Conservation (phyloP, 2,113 vertebrate genomes). For the Garra rufa region DNA sequence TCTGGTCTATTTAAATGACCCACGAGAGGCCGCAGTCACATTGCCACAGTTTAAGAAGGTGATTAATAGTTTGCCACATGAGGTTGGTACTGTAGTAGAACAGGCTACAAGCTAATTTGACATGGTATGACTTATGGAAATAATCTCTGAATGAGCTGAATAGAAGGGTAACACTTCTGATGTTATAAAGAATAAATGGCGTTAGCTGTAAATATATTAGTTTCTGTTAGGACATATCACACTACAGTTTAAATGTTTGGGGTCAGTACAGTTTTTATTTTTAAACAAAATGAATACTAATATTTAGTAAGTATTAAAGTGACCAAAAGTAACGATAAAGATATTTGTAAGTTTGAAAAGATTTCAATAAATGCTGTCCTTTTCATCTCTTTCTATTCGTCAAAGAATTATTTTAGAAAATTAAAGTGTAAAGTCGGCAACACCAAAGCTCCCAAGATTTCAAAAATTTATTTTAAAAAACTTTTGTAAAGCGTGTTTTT, state of each 20-base stretch:
- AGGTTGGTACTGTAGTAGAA: not conserved
- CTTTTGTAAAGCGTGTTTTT: too few relatives aligned
- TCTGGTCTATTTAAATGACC: constrained; percentile 41
- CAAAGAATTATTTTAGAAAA: too few relatives aligned
- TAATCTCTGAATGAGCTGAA: not conserved
- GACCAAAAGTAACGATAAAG: not conserved
- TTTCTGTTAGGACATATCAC: not conserved
- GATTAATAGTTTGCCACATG: not conserved
- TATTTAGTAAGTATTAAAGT: not conserved
- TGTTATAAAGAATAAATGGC: not conserved
- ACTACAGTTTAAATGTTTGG: not conserved
- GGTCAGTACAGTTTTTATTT: not conserved
- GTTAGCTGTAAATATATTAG: not conserved
- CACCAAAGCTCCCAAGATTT: too few relatives aligned
- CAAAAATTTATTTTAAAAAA: too few relatives aligned
- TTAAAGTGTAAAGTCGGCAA: too few relatives aligned
- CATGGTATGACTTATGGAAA: not conserved
- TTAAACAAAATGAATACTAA: too few relatives aligned
- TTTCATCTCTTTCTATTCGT: too few relatives aligned
- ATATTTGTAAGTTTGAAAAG: too few relatives aligned
- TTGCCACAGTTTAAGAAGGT: constrained; percentile 3
- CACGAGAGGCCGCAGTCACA: constrained; percentile 23
- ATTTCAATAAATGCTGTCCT: too few relatives aligned
- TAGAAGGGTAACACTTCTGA: not conserved
- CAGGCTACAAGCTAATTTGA: not conserved